phyloP scores from a whole-genome alignment of 1,140 invertebrate species.

The Zaprionus africanus region DNA sequence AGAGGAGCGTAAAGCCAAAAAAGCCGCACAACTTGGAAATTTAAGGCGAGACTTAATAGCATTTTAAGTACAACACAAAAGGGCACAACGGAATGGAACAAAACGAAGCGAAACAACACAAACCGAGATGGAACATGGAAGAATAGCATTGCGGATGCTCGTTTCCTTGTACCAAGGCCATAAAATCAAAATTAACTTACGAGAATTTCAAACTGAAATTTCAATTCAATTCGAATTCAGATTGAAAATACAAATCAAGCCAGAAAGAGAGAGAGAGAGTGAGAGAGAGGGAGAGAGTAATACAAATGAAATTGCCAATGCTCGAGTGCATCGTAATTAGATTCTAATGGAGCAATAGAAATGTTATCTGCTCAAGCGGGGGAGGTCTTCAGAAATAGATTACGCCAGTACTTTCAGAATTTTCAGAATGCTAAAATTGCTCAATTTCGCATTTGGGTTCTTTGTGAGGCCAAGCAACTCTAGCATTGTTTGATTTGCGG shows the following conservation, averaged over 20 bases:
- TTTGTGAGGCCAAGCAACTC: background rate
- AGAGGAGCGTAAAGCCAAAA: constrained; percentile 64
- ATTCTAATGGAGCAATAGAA: constrained; percentile 24
- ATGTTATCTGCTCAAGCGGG: background rate
- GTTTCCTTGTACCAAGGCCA: constrained; percentile 6
- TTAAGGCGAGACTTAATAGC: constrained; percentile 75
- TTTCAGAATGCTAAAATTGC: background rate
- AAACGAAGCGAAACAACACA: background rate
- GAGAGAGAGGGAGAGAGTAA: background rate
- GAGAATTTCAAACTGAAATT: constrained; percentile 16
- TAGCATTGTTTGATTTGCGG: background rate
- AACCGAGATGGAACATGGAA: background rate
- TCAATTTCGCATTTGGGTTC: background rate
- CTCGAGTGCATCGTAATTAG: constrained; percentile 12
- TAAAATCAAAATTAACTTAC: constrained; percentile 50
- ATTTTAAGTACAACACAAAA: constrained; percentile 74
- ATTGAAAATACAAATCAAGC: constrained; percentile 20
- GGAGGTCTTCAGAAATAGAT: constrained; percentile 3
- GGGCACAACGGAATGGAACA: constrained; percentile 9
- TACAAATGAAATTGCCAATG: constrained; percentile 14
- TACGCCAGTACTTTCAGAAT: constrained; percentile 5
- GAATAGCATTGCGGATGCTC: background rate
- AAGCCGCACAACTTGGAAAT: constrained; percentile 77
- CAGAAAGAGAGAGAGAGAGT: background rate
- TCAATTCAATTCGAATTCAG: constrained; percentile 33